phyloP scores from a whole-genome alignment of 1,140 invertebrate species.

The Scaptomyza montana region DNA sequence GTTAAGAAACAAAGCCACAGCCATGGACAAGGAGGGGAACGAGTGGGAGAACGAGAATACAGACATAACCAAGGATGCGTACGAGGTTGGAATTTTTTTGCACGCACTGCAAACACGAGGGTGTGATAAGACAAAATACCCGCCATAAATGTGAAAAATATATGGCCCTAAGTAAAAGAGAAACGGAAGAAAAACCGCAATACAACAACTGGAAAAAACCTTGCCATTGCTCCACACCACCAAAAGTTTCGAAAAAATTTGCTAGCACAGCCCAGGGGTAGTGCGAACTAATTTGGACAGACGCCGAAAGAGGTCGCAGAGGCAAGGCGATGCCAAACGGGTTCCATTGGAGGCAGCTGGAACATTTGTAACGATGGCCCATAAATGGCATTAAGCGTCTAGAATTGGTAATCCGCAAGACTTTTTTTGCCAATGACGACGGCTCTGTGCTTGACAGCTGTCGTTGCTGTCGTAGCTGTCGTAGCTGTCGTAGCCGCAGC shows the following conservation, averaged over 20 bases:
- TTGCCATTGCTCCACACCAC: slow-evolving; percentile 19
- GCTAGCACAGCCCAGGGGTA: slow-evolving; percentile 32
- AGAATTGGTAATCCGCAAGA: slow-evolving; percentile 81
- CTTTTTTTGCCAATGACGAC: slow-evolving; percentile 61
- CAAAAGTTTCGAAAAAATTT: slow-evolving; percentile 72
- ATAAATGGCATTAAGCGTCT: slow-evolving; percentile 82
- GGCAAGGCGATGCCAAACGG: slow-evolving; percentile 13
- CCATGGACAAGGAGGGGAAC: not conserved
- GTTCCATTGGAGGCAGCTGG: slow-evolving; percentile 52
- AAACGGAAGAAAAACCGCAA: slow-evolving; percentile 59
- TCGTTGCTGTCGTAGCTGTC: not conserved
- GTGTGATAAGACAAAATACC: slow-evolving; percentile 83
- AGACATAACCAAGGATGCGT: slow-evolving; percentile 4
- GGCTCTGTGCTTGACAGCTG: slow-evolving; percentile 5
- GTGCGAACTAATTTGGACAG: slow-evolving; percentile 68
- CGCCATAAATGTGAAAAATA: slow-evolving; percentile 82
- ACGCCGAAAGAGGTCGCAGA: slow-evolving; percentile 9
- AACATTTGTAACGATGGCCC: slow-evolving; percentile 79
- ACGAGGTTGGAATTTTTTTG: slow-evolving; percentile 66
- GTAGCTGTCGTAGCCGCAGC: slow-evolving; percentile 32
- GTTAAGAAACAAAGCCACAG: slow-evolving; percentile 13
- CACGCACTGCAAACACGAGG: slow-evolving; percentile 79
- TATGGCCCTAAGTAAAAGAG: slow-evolving; percentile 73
- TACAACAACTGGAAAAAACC: slow-evolving; percentile 23
- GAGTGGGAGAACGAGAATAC: not conserved